Base-by-base conservation (phyloP, 2,888 invertebrate genomes). In the Pterostichus madidus region DNA sequence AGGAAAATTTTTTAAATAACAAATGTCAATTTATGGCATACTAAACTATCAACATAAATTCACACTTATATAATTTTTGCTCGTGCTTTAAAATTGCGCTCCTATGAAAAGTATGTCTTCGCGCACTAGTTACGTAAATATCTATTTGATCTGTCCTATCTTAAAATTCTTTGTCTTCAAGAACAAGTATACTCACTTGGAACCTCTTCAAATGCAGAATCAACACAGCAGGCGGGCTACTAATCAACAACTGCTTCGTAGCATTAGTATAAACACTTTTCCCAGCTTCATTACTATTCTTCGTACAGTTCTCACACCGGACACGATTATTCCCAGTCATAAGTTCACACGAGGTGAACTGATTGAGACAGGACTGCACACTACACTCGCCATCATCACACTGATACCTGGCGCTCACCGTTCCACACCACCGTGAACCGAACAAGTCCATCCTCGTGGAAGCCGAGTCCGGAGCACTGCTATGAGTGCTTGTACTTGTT, bases 171-270 rank as follows among this genome's bases (percentile, higher is more conserved):
- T 24, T 24, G 24, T 24, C n/a, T n/a, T n/a, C n/a, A n/a, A n/a
- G 8, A 44, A 13, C 8, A 10, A 64, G 5, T 7, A 46, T 3
- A 24, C 84, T 85, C 87, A 98, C 94, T 91, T 98, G 98, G 91
- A 99, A 99, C 84, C 99, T 91, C 90, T 99, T 99, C 85, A 99
- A 90, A 88, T 99, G 99, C 24, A 99, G 91, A 80, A 99, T 99
- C 0, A 99, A 92, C 78, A 99, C 95, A 4, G 98, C 96, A 0
- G 99, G 99, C 31, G 98, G 98, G 87, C 94, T 94, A 85, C 96
- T 96, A 39, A 99, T 95, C 52, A 98, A 92, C 89, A 96, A 94
- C 86, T 96, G 95, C 89, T 96, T 96, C 0, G 96, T 95, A 56
- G 96, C 95, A 87, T 95, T 94, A 0, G 96, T 96, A 88, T 95